Percentiles rank a stretch among this genome's conserved stretches.
Evolutionary conservation across 23 tunicate genomes (phyloP).

Genomic region (Styela clava): DNA sequence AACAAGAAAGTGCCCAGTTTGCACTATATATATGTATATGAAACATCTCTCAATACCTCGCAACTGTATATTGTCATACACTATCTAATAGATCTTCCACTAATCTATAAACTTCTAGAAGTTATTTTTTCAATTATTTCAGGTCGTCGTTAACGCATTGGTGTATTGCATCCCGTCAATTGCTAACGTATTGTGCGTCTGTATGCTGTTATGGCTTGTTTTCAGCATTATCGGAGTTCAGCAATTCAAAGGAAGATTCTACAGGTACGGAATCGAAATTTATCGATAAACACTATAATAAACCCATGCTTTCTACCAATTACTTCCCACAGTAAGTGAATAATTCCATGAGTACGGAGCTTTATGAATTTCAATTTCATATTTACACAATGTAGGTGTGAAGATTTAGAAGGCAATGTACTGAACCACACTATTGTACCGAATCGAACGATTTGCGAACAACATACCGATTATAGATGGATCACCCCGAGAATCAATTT

Average conservation of each 20-base stretch:
- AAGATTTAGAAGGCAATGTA: constrained; percentile 31
- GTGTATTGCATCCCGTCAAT: constrained; percentile 93
- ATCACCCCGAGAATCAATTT: constrained; percentile 67
- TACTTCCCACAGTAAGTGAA: no score
- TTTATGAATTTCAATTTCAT: no score
- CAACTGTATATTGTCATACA: no score
- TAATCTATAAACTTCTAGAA: no score
- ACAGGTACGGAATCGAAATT: constrained; percentile 58
- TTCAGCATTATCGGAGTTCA: constrained; percentile 96
- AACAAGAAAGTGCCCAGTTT: no score
- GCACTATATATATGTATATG: no score
- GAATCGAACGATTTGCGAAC: constrained; percentile 38
- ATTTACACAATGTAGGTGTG: constrained; percentile 30
- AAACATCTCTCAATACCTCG: no score
- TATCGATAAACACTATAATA: no score
- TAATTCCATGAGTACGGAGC: no score
- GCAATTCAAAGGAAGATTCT: constrained; percentile 81
- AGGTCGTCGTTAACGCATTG: constrained; percentile 95
- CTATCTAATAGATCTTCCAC: no score
- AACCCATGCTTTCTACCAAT: no score
- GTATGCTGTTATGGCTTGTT: constrained; percentile 87
- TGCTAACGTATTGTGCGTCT: constrained; percentile 90
- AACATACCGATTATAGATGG: constrained; percentile 46
- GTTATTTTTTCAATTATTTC: no score
- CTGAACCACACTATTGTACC: constrained; percentile 16